phyloP scores from a whole-genome alignment of 2,888 invertebrate genomes.

The Xestia sexstrigata region DNA sequence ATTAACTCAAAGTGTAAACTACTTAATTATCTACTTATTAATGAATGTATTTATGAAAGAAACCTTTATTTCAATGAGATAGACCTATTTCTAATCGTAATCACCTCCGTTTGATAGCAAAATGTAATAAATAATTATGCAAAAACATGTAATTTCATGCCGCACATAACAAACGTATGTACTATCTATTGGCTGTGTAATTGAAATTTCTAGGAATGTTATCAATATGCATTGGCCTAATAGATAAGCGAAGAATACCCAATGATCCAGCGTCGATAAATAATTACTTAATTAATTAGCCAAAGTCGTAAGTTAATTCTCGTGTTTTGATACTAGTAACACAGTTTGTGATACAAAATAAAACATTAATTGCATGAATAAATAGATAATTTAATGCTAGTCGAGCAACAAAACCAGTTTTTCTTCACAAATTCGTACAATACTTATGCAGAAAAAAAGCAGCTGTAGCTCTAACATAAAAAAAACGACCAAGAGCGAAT shows the following conservation, averaged over 20 bases:
- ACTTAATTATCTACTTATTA: background rate
- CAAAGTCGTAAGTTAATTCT: conserved; percentile 44
- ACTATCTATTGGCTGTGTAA: conserved; percentile 25
- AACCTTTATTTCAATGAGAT: background rate
- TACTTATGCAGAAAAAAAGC: conserved; percentile 36
- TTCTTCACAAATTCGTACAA: conserved; percentile 37
- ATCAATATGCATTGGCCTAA: conserved; percentile 47
- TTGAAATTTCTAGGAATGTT: conserved; percentile 48
- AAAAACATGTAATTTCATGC: conserved; percentile 6
- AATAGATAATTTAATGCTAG: conserved; percentile 12
- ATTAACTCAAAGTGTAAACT: background rate
- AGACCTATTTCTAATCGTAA: background rate
- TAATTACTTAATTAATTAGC: conserved; percentile 54
- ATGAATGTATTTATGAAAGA: background rate
- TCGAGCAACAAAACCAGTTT: conserved; percentile 27
- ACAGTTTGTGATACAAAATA: conserved; percentile 36
- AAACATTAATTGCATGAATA: conserved; percentile 41
- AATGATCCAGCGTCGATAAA: conserved; percentile 48
- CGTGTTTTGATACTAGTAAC: conserved; percentile 44
- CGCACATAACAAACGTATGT: conserved; percentile 16
- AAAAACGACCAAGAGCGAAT: conserved; percentile 17
- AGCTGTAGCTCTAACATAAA: conserved; percentile 34
- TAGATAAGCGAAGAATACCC: conserved; percentile 51
- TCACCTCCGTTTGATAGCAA: background rate
- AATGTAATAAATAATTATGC: conserved; percentile 16